Base-by-base conservation (phyloP, 64 coral and sea anemone genomes). In the Porites australiensis region DNA sequence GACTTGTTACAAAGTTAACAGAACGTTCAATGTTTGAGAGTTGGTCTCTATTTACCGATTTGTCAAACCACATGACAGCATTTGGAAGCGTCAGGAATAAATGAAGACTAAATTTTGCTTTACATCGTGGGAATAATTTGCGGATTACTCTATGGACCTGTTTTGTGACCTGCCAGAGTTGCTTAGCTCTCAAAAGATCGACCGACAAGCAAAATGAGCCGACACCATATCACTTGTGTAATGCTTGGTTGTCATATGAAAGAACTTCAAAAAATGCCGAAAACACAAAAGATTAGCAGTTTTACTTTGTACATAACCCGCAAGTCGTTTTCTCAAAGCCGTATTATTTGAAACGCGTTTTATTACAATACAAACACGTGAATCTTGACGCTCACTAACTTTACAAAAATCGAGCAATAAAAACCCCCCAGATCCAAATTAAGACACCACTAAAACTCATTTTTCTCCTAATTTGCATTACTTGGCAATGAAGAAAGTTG, bases 51-150 rank as follows among this genome's bases (percentile, higher is more conserved):
- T 97, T 97, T 93, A 79, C 64, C 70, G 86, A 90, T 58, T 77
- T 89, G 95, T 94, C 95, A 97, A 79, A 58, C 63, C 2, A 63
- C 18, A 88, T 97, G 82, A 97, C 95, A 94, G 43, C 66, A 88
- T 69, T 66, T 86, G 47, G 66, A 94, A 86, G 87, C 61, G 75
- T 70, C 88, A 54, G 58, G 86, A 72, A 88, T 59, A 90, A 87
- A 94, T 91, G 82, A 97, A 94, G 87, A 82, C 92, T 91, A 75
- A 87, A 79, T 94, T 91, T 94, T 76, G 47, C 53, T 94, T 87
- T 14, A 16, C 54, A 57, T 87, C 88, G 88, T 96, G 92, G 92
- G 83, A 98, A 96, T 19, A 87, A 85, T 69, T 77, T 93, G 15
- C 81, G 81, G 81, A 84, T 84, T 84, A 84, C 43, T 8, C 5